Percentiles rank a stretch among this genome's conserved stretches.
Conservation (phyloP, 2,113 vertebrate genomes). For the Ceyx melanurus region DNA sequence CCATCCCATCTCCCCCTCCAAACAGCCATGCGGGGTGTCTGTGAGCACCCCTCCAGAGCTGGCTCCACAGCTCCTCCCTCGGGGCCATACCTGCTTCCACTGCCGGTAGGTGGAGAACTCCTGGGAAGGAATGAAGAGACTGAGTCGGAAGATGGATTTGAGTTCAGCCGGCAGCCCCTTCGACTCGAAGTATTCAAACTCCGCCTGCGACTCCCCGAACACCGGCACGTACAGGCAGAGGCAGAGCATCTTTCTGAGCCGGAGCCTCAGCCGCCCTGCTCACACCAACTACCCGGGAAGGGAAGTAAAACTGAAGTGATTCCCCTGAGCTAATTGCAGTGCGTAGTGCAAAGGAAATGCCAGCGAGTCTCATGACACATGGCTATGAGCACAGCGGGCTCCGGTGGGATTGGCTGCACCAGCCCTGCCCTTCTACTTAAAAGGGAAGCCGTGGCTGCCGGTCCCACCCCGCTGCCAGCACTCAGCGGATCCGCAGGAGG, state of each 20-base stretch:
- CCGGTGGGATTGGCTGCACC: slow-evolving; percentile 51
- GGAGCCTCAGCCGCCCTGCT: neutral
- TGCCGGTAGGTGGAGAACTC: slow-evolving; percentile 89
- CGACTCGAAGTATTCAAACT: slow-evolving; percentile 94
- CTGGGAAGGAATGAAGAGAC: slow-evolving; percentile 89
- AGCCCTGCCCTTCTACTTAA: slow-evolving; percentile 74
- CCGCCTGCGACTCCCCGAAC: slow-evolving; percentile 79
- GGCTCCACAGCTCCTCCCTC: neutral
- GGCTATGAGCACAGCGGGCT: slow-evolving; percentile 11
- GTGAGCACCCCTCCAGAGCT: neutral
- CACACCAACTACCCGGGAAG: neutral
- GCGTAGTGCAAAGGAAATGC: slow-evolving; percentile 66
- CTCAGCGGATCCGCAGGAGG: neutral
- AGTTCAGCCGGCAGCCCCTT: slow-evolving; percentile 87
- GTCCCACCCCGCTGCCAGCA: slow-evolving; percentile 10
- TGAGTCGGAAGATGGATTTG: slow-evolving; percentile 90
- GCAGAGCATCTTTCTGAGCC: slow-evolving; percentile 82
- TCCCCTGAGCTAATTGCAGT: neutral
- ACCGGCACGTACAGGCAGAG: slow-evolving; percentile 89
- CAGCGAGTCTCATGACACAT: slow-evolving; percentile 58
- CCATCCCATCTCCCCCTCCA: neutral
- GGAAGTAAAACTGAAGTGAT: neutral
- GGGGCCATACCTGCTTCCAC: slow-evolving; percentile 84
- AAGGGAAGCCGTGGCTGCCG: neutral
- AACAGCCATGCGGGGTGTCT: fast-evolving